Base-by-base conservation (phyloP, 30 jellyfish, hydroid and myxozoan species). In the Aurelia sp. region DNA sequence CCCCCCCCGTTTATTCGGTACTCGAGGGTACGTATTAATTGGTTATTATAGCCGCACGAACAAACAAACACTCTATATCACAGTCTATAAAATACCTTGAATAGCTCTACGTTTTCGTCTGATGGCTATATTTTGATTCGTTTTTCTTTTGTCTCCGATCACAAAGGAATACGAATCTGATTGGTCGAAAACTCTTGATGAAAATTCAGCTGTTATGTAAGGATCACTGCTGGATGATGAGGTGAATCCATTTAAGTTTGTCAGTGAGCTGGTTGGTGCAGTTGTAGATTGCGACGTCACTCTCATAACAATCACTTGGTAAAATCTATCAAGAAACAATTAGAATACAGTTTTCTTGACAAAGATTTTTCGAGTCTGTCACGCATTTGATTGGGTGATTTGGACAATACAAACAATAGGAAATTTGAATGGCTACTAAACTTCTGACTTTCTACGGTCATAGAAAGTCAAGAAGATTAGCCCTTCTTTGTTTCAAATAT, bases 161-260 rank as follows among this genome's bases (percentile, higher is more conserved):
- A 37, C 81, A 60, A 86, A 86, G 11, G 71, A 48, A 20, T 59
- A 22, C 13, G 53, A 50, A 13, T 33, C 44, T 18, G 19, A 20
- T 12, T 18, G 31, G 52, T 55, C 82, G 62, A 86, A 86, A n/a
- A 53, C 76, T 4, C 37, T 21, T 5, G 96, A 47, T 11, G 90
- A 33, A 57, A 86, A 86, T 48, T 86, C 96, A 17, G 96, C 96
- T 20, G 96, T 74, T 33, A 86, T 86, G 81, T 86, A 86, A 1
- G 90, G 82, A 6, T 27, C 30, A 84, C 17, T 31, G 21, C 40
- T 31, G 17, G 71, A 4, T 22, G 87, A 18, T 20, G 55, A 9
- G 30, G 78, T 3, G 68, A 20, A 86, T 20, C 74, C 89, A 20
- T 30, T 17, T 18, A 86, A 50, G 35, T 30, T 47, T 9, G 74